Base-by-base conservation (phyloP, 1,140 invertebrate species). In the Planococcus citri region DNA sequence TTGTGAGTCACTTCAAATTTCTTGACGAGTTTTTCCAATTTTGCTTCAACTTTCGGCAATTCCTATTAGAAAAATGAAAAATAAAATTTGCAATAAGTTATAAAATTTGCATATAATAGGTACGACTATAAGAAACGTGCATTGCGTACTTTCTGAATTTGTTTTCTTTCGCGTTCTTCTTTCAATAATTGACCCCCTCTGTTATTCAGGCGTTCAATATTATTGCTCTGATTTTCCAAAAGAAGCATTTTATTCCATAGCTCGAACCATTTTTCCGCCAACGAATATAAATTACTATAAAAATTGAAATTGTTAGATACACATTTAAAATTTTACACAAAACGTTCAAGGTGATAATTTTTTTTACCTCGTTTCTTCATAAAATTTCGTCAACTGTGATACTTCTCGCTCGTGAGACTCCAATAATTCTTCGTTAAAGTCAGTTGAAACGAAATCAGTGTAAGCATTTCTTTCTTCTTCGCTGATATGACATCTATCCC, bases 111-210 rank as follows among this genome's bases (percentile, higher is more conserved):
- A 21, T 21, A 6, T 60, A 60, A 17, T 20, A 6, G 57, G 3
- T 60, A 60, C n/a, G 22, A 24, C n/a, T 41, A n/a, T 41, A 9
- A 60, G n/a, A 60, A 21, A 60, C 17, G 17, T 60, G n/a, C n/a
- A n/a, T n/a, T n/a, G n/a, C 27, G 14, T 72, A 72, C 72, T 58
- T 71, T 73, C 70, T 71, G 70, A 22, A 73, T 68, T 24, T 68
- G 20, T 70, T 73, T 73, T 33, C 73, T 51, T 72, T 73, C 70
- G 22, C 70, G 72, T 69, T 73, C 73, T 70, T 73, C 73, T 61
- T 71, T 70, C 2, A 73, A 21, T n/a, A 73, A 41, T 14, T 73
- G 73, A 0, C 73, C 73, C 24, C 73, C 73, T 68, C 73, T 29
- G 12, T 73, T 73, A 67, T 73, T 71, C n/a, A 73, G 58, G 21